These are phyloP conservation scores for Anguilla marmorata DNA, from an alignment of 2,797 vertebrate species.

Conservation along the genomic window DNA sequence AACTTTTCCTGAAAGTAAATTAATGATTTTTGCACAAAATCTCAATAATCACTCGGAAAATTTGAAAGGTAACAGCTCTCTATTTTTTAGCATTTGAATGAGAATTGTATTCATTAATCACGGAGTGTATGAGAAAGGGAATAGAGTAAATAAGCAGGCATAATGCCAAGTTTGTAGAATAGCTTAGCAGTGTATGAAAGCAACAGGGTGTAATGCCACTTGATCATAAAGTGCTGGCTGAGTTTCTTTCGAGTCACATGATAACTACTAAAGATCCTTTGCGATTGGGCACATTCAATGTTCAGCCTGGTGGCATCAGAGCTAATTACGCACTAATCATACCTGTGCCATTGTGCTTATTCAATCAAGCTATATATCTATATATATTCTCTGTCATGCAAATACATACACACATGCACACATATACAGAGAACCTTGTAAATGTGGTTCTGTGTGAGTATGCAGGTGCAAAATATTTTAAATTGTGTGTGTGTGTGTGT, in stretches of 20 bases:
- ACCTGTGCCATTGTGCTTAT: not conserved
- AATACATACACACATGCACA: not conserved
- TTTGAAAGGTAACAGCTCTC: not conserved
- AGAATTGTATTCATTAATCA: not conserved
- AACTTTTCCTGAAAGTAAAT: conserved; percentile 8
- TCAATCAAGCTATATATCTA: not conserved
- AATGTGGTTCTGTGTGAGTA: not conserved
- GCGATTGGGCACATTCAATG: not conserved
- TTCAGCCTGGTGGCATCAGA: not conserved
- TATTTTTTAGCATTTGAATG: not conserved
- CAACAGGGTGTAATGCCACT: conserved; percentile 6
- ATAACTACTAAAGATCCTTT: not conserved
- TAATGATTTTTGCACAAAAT: not conserved
- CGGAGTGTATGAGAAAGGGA: not conserved
- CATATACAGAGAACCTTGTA: not conserved
- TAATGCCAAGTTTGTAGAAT: conserved; percentile 1
- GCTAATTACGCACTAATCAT: not conserved
- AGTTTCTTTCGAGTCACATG: not conserved
- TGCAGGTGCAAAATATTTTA: not conserved
- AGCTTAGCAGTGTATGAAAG: not conserved
- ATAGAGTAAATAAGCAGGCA: not conserved
- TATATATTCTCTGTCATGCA: not conserved
- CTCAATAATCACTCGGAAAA: not conserved
- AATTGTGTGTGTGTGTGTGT: not conserved
- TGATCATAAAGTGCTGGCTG: not conserved